Evolutionary conservation across 2,113 vertebrate genomes (phyloP).

Genomic region (Grantiella picta): DNA sequence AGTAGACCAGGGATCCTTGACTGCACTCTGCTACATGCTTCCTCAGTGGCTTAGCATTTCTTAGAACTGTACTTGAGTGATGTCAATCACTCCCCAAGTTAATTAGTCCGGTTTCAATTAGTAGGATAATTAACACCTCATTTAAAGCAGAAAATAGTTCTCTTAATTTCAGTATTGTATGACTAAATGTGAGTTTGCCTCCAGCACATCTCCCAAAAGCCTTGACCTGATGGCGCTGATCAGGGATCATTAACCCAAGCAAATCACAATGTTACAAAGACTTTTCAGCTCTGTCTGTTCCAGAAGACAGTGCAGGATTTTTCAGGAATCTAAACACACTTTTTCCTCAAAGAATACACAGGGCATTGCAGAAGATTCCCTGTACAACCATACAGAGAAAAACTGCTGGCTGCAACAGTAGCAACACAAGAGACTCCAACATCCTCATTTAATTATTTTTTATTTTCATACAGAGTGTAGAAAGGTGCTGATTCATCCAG

Average conservation of each 20-base stretch:
- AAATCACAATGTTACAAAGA: background rate
- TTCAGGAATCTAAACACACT: background rate
- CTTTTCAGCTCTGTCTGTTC: background rate
- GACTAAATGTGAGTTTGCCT: background rate
- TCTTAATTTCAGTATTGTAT: background rate
- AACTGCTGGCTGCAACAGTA: background rate
- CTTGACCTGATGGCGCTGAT: background rate
- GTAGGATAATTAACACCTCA: background rate
- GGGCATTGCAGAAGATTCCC: background rate
- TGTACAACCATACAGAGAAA: background rate
- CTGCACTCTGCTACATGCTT: background rate
- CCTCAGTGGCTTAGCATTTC: background rate
- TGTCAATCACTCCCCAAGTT: background rate
- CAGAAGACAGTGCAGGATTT: background rate
- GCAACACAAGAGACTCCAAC: background rate
- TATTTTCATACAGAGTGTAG: fast-evolving
- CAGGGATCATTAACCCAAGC: background rate
- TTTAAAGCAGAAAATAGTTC: conserved; percentile 3
- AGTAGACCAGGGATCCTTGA: background rate
- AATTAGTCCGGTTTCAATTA: background rate
- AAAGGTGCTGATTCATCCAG: background rate
- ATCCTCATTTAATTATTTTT: background rate
- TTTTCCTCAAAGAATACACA: background rate
- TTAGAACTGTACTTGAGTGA: background rate
- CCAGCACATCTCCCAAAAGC: background rate